Evolutionary conservation across 2,888 invertebrate species (phyloP), one percentile per base, ranked within the genome.

Genomic region (Rotaria socialis): DNA sequence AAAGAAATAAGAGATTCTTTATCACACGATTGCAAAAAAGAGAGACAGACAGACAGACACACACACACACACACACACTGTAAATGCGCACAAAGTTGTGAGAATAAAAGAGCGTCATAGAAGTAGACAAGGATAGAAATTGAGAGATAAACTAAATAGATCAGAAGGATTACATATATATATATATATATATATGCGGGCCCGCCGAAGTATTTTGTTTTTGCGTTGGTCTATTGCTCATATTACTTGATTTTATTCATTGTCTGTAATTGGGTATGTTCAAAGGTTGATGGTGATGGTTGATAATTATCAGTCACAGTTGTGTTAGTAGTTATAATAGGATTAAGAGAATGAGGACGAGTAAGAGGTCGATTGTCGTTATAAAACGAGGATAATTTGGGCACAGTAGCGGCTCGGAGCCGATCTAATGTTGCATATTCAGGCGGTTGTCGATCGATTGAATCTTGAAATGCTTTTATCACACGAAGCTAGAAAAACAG

Each of bases 401-500:
- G 80, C 11, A 47, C 80, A 47, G 80, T 80, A 47, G 80, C 80
- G 43, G 80, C 80, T 43, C 80, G 80, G 24, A 80, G 47, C 47
- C 47, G 43, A 80, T 80, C 80, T 47, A 47, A 47, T 47, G 80
- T 80, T n/a, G 47, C 47, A 80, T n/a, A 80, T 80, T 80, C 80
- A 47, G 80, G 80, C 41, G 43, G 80, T n/a, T 47, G 80, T 47
- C 80, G 80, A 47, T 80, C 80, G 24, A 80, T 80, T 47, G 80
- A 80, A 80, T 80, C 80, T 80, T 80, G 80, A 80, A 80, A 80
- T 43, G 80, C 80, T 80, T 80, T 80, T 80, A 80, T 80, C 80
- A 80, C 80, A 80, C 80, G 80, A 80, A 80, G 80, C 80, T 80
- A 80, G 41, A 80, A 47, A 24, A 47, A 80, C 27, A 27, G 11